A percentile compares a stretch with the other conserved stretches of the same genome.
phyloP scores from a whole-genome alignment of 2,113 vertebrate genomes.

The Donacobius atricapilla region DNA sequence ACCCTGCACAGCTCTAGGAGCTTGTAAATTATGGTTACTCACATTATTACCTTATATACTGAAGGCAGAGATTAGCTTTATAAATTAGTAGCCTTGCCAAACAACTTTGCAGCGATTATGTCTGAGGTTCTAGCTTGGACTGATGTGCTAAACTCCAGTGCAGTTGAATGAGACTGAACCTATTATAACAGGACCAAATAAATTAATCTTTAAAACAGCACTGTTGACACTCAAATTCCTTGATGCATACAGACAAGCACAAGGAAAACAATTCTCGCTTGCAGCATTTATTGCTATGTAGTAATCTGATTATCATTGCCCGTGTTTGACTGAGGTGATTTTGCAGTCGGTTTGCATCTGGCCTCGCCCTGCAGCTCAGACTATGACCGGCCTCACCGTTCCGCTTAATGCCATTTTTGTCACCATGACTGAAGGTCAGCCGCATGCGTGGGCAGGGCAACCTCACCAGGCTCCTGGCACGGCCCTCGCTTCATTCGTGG shows the following conservation, averaged over 20 bases:
- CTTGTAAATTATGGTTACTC: neutral
- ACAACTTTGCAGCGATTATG: neutral
- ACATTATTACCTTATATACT: neutral
- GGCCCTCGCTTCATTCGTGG: fast-evolving
- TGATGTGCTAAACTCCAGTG: neutral
- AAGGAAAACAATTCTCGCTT: neutral
- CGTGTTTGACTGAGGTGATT: fast-evolving
- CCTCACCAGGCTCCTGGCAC: neutral
- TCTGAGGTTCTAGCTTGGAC: neutral
- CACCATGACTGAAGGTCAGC: neutral
- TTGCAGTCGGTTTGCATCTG: neutral
- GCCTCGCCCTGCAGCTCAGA: neutral
- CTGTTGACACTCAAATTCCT: neutral
- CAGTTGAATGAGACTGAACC: neutral
- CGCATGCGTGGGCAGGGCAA: fast-evolving
- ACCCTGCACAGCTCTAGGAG: neutral
- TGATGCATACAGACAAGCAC: neutral
- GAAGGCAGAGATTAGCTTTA: neutral
- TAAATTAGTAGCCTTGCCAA: neutral
- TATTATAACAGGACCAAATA: neutral
- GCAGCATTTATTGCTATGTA: neutral
- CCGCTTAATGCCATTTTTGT: neutral
- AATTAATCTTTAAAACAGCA: neutral
- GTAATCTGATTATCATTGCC: neutral
- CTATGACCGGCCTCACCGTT: neutral